Percentiles rank a stretch among this genome's conserved stretches.
Conservation (phyloP, 1,140 invertebrate genomes). For the Listronotus bonariensis region DNA sequence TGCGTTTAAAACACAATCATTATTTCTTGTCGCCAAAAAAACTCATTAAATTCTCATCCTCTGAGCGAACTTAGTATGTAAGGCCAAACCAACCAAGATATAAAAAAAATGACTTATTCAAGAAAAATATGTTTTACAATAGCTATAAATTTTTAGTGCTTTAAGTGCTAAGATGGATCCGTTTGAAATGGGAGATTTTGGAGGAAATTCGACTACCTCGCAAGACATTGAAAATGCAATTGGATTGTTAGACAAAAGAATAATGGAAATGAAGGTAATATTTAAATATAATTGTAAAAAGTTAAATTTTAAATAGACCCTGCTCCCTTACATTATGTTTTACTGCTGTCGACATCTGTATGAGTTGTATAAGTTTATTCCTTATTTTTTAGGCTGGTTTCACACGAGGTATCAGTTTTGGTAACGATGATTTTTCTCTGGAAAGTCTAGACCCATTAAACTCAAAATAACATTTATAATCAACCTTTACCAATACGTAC, state of each 20-base stretch:
- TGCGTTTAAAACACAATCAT: no score
- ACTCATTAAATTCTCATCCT: no score
- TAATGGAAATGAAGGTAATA: constrained; percentile 80
- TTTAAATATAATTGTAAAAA: no score
- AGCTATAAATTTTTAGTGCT: constrained; percentile 34
- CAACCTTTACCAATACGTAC: background rate
- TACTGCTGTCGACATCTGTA: no score
- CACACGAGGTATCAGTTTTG: constrained; percentile 75
- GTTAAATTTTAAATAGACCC: no score
- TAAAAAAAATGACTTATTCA: no score
- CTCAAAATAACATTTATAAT: constrained; percentile 48
- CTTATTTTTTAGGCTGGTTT: constrained; percentile 78
- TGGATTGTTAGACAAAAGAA: constrained; percentile 76
- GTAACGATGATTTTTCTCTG: constrained; percentile 84
- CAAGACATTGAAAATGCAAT: constrained; percentile 72
- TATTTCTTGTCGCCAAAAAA: no score
- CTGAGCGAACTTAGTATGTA: no score
- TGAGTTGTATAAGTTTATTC: no score
- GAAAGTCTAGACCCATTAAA: constrained; percentile 81
- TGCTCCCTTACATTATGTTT: no score
- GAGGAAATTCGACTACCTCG: constrained; percentile 56
- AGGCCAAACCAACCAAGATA: no score
- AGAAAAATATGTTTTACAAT: no score
- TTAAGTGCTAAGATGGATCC: constrained; percentile 58
- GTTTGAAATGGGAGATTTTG: constrained; percentile 84